A percentile compares a stretch with the other conserved stretches of the same genome.
Evolutionary conservation across 2,113 vertebrate genomes (phyloP).

Genomic region (Butorides virescens): DNA sequence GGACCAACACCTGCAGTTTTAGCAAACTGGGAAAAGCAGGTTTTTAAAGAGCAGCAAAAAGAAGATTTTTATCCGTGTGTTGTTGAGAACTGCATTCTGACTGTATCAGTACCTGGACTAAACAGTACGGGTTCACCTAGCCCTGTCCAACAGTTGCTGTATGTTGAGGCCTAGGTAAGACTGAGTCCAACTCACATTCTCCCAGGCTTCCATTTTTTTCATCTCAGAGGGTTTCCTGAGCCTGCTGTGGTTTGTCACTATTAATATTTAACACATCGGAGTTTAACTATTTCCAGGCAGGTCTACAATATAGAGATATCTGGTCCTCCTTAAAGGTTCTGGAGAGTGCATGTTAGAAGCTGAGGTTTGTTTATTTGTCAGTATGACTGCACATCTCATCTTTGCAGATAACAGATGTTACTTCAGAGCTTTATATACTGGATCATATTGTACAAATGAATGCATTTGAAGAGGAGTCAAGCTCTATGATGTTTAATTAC

Average conservation of each 20-base stretch:
- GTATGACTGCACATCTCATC: neutral
- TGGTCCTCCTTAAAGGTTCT: neutral
- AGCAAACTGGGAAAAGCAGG: neutral
- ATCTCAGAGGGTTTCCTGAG: neutral
- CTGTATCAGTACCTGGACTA: neutral
- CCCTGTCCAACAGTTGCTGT: neutral
- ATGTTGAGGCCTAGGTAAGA: neutral
- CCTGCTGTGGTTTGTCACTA: neutral
- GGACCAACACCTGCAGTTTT: neutral
- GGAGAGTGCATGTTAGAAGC: neutral
- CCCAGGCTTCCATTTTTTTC: neutral
- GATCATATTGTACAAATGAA: neutral
- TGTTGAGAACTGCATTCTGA: neutral
- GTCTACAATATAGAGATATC: neutral
- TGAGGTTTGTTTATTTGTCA: neutral
- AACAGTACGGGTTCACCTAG: neutral
- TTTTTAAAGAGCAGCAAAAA: neutral
- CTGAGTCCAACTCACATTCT: neutral
- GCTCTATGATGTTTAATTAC: neutral
- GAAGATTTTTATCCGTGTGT: neutral
- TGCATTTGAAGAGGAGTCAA: neutral
- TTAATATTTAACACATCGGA: neutral
- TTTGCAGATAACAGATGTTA: neutral
- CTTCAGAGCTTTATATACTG: neutral
- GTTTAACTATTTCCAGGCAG: neutral